Base-by-base conservation (phyloP, 2,797 vertebrate genomes). In the Urosaurus nigricauda region DNA sequence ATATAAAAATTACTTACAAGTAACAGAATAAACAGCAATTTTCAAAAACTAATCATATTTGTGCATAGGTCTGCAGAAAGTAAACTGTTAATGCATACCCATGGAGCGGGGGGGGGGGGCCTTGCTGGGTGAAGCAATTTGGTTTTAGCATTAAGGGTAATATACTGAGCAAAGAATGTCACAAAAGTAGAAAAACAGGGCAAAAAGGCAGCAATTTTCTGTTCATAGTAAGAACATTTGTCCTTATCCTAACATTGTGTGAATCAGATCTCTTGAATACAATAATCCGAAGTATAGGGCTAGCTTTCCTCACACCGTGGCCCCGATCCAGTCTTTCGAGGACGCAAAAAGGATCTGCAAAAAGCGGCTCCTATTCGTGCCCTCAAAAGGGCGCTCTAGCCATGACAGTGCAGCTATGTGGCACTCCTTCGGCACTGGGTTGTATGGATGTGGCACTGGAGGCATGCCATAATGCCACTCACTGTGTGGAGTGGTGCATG, bases 1-100 rank as follows among this genome's bases (percentile, higher is more conserved):
- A 95, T 96, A 94, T 92, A 96, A 97, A 96, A 96, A 96, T 96
- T 96, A 97, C 94, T 96, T 97, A 95, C 93, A 90, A 96, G 89
- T 96, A 96, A 94, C 92, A 95, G 91, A 96, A 95, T 95, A 95
- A 95, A 91, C 86, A 95, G 74, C 91, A 94, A 95, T 96, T 96
- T 96, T 88, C 93, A 95, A 96, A 96, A 96, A 91, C 92, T 96
- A 96, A 96, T 97, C 92, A 90, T 95, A 96, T 96, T 95, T 97
- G 92, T 95, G 91, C 90, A 94, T 80, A 96, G 96, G 93, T 95
- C 95, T 96, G 93, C 91, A 95, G 94, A 95, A 96, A 95, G 65
- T 90, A 94, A 95, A 93, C 94, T 88, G 29, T 95, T 96, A 95
- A 94, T 95, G 90, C 75, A 58, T 92, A 91, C 93, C 90, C 89